Base-by-base conservation (phyloP, 2,888 invertebrate species). In the Perdita meconis region DNA sequence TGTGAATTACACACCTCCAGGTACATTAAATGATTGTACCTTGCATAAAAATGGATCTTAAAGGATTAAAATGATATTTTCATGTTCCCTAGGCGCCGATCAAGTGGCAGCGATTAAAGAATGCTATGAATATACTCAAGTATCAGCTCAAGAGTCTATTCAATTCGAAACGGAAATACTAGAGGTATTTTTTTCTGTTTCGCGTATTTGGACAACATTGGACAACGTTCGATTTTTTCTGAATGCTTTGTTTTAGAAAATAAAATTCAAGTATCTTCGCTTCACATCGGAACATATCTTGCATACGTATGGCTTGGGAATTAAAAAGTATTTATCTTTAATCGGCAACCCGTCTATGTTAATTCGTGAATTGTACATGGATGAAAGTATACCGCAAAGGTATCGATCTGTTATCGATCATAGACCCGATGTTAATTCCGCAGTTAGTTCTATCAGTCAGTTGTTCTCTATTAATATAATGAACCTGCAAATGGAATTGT, bases 341-440 rank as follows among this genome's bases (percentile, higher is more conserved):
- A 92, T 93, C 2, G 85, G 88, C 34, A 87, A 92, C 66, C 93
- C 94, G 0, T 78, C 90, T 13, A 91, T 92, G 47, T 83, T 94
- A 47, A 92, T 94, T 1, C 87, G 89, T 51, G 92, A 92, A 63
- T 86, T 94, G 6, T 94, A 94, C 85, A 88, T 89, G 74, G 93
- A 94, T 83, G 91, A 93, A 24, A 92, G 93, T 55, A 93, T 94
- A 81, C 84, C 93, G 12, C 85, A 90, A 71, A 90, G 92, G 65
- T 91, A 90, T 55, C 89, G 84, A 51, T 88, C 88, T n/a, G 84
- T 89, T 19, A 84, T 85, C 6, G 82, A 85, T 40, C 79, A 88
- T 30, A 90, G 90, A 78, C 92, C 93, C 67, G 93, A 94, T 81
- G 93, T 94, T 38, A 94, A 94, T 87, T 89, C 90, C 61, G 93